Evolutionary conservation across 2,113 vertebrate species (phyloP).

Genomic region (Protobothrops flavoviridis): DNA sequence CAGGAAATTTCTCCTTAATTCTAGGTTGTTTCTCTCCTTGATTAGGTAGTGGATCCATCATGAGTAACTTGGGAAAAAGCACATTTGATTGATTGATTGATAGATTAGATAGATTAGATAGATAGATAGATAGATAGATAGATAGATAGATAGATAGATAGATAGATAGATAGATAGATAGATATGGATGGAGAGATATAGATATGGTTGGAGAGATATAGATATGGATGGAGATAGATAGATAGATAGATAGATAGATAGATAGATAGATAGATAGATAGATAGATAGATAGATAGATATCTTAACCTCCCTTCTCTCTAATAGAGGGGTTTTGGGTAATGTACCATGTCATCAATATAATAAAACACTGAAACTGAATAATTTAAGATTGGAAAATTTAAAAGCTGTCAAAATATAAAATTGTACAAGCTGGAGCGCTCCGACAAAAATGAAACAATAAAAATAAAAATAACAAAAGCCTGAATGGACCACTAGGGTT

Average conservation of each 20-base stretch:
- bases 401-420: not conserved
- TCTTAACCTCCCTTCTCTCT: not conserved
- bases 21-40: not conserved
- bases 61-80: not conserved
- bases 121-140: too few relatives aligned
- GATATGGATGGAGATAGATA: too few relatives aligned
- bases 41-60: not conserved
- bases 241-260: too few relatives aligned
- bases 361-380: not conserved
- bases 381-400: not conserved
- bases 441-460: not conserved
- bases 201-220: too few relatives aligned
- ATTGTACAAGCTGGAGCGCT: not conserved
- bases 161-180: too few relatives aligned
- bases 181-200: too few relatives aligned
- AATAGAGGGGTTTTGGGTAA: not conserved
- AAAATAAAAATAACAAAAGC: not conserved
- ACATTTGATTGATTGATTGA: too few relatives aligned
- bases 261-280: too few relatives aligned
- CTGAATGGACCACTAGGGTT: accelerated
- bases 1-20: too few relatives aligned
- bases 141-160: too few relatives aligned
- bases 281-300: not conserved
- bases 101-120: too few relatives aligned
- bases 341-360: not conserved